Evolutionary conservation across 1,140 invertebrate genomes (phyloP), one percentile per base, ranked within the genome.

Genomic region (Oppia nitens): DNA sequence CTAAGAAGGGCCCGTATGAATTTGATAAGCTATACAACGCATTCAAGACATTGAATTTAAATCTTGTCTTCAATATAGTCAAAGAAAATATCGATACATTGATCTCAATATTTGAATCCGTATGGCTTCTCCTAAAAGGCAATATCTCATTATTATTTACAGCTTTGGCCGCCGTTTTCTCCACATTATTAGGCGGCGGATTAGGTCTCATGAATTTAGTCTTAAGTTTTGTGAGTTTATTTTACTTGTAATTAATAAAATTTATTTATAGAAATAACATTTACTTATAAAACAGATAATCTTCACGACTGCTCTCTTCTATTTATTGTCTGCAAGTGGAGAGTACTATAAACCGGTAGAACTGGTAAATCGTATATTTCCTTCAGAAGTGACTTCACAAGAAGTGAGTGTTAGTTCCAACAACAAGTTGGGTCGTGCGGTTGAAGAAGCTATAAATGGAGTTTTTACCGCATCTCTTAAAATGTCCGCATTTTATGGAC

Each of bases 381-480:
- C 84, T 40, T 74, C 75, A 64, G 76, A 80, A 67, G 78, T 82
- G 14, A 60, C 48, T 47, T 17, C 27, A 21, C 55, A 57, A 25
- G 48, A 55, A 14, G 25, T 58, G 12, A n/a, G 52, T 20, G 53
- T 24, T 54, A 2, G 63, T 24, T 20, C 57, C 14, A 66, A 65
- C 2, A 67, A 60, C 27, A 79, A 80, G 64, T 80, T 90, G 63
- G 88, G 86, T 1, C 76, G 82, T 50, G 87, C 89, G n/a, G 71
- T 82, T 27, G 79, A 82, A 65, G 76, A 78, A 63, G 79, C 81
- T 1, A 77, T 83, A n/a, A 80, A 77, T 50, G 77, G 79, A 40
- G 87, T 98, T 2, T 91, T 98, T 68, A 81, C 85, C 48, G 91
- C 92, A 0, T 94, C 91, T 1, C 85, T 96, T 60, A 98, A 98